Conservation (phyloP, 2,113 vertebrate genomes). For the Daubentonia madagascariensis region DNA sequence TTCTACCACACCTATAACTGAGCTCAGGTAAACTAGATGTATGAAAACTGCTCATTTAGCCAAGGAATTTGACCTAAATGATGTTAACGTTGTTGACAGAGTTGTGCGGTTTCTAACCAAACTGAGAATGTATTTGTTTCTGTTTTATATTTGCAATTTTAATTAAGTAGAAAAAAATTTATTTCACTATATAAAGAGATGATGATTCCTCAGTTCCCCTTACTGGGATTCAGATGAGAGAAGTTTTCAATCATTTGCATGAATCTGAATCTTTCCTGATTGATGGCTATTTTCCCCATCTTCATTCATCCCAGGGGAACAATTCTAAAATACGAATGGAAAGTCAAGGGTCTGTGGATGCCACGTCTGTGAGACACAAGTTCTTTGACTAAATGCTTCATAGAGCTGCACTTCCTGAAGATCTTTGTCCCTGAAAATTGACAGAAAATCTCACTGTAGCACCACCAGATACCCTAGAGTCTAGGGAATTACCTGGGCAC, state of each 20-base stretch:
- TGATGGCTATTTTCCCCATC: neutral
- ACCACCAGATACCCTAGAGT: neutral
- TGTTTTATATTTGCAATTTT: neutral
- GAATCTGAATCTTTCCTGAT: neutral
- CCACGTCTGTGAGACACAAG: neutral
- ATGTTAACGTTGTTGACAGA: neutral
- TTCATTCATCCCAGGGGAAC: too few species aligned
- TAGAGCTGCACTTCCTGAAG: neutral
- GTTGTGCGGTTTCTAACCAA: constrained; percentile 2
- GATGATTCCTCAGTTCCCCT: neutral
- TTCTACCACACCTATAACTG: neutral
- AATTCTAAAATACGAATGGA: neutral
- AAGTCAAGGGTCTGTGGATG: neutral
- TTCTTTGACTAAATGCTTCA: neutral
- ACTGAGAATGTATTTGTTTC: neutral
- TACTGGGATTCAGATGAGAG: neutral
- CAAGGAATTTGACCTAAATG: constrained; percentile 36
- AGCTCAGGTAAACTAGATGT: neutral
- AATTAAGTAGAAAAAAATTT: neutral
- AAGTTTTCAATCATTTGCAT: neutral
- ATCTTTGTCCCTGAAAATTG: neutral
- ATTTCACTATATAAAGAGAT: neutral
- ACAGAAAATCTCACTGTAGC: neutral
- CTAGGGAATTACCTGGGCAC: neutral
- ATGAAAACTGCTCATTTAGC: constrained; percentile 5